Percentiles rank a stretch among this genome's conserved stretches.
Conservation (phyloP, 2,888 invertebrate species). For the Mythimna lalbum region DNA sequence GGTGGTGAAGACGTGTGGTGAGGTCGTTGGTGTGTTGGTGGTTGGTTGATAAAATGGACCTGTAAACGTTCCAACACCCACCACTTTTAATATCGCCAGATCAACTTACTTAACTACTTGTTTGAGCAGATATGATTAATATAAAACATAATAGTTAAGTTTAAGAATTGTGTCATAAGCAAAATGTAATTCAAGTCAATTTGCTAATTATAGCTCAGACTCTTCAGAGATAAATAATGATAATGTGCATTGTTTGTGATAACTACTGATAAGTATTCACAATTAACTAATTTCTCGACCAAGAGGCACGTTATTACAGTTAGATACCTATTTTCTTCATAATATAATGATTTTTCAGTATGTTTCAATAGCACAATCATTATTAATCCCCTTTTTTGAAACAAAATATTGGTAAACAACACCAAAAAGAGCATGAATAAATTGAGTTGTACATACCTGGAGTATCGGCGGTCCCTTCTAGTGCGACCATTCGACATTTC, state of each 20-base stretch:
- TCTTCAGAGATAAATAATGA: conserved; percentile 42
- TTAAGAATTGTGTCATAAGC: conserved; percentile 47
- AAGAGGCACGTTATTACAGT: neutral
- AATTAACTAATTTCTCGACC: conserved; percentile 1
- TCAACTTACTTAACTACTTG: conserved; percentile 66
- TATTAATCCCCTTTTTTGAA: conserved; percentile 22
- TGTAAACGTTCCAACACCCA: conserved; percentile 91
- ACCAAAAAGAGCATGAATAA: conserved; percentile 20
- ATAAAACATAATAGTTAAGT: too few species aligned
- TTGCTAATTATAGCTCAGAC: conserved; percentile 29
- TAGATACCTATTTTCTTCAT: neutral
- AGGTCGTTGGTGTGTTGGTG: conserved; percentile 90
- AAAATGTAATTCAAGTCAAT: conserved; percentile 30
- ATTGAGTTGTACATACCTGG: conserved; percentile 64
- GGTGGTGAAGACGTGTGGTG: conserved; percentile 90
- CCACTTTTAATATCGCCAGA: conserved; percentile 87
- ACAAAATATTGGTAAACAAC: conserved; percentile 39
- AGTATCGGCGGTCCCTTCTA: conserved; percentile 92
- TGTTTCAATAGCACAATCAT: conserved; percentile 17
- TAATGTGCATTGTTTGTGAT: conserved; percentile 19
- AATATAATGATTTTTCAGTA: neutral
- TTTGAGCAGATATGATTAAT: conserved; percentile 54
- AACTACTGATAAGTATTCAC: conserved; percentile 12
- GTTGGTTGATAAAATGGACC: conserved; percentile 91
- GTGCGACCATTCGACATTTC: conserved; percentile 98